Evolutionary conservation across 2,113 vertebrate genomes (phyloP).

Genomic region (Pelecanoides urinatrix): DNA sequence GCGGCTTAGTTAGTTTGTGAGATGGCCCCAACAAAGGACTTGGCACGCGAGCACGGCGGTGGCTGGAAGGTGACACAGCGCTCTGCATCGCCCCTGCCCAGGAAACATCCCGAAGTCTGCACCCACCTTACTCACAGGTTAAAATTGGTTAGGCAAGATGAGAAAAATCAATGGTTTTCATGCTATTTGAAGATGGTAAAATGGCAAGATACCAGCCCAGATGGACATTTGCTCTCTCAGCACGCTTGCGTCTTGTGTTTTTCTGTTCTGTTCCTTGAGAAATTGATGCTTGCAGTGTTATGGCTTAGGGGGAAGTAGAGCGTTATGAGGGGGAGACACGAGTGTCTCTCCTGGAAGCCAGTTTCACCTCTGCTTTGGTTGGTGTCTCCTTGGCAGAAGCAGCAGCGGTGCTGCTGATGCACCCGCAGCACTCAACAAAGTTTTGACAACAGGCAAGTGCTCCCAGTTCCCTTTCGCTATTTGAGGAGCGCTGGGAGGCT

Average conservation of each 20-base stretch:
- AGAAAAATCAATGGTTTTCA: accelerated
- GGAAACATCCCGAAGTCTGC: too few species aligned
- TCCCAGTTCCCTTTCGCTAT: accelerated
- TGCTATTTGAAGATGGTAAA: background rate
- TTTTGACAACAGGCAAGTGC: accelerated
- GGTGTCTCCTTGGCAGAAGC: background rate
- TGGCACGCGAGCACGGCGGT: accelerated
- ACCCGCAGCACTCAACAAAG: accelerated
- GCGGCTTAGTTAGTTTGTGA: background rate
- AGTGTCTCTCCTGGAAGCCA: too few species aligned
- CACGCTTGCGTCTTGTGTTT: accelerated
- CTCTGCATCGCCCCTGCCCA: too few species aligned
- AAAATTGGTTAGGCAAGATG: too few species aligned
- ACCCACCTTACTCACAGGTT: too few species aligned
- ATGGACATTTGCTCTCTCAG: accelerated
- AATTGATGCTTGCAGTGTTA: accelerated
- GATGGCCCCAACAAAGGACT: background rate
- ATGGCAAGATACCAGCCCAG: background rate
- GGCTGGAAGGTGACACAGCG: accelerated
- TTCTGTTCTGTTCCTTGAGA: background rate
- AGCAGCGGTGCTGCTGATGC: too few species aligned
- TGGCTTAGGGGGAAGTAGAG: too few species aligned
- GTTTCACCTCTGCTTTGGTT: background rate
- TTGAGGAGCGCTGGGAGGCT: accelerated
- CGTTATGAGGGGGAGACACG: accelerated